A percentile compares a stretch with the other conserved stretches of the same genome.
Conservation (phyloP, 2,113 vertebrate species). For the Hippocampus mohnikei region DNA sequence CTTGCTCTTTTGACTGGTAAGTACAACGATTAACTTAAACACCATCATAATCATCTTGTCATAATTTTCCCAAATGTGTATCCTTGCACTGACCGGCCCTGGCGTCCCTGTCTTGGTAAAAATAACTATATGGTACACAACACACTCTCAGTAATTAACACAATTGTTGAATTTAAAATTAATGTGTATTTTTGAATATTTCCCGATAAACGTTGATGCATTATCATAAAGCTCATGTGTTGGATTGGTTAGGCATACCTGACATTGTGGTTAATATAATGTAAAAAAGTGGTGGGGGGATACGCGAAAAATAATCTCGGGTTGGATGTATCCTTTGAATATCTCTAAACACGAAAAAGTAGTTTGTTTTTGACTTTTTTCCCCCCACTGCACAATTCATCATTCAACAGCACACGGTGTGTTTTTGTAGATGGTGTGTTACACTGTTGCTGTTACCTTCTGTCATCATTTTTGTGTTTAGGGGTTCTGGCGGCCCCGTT, state of each 20-base stretch:
- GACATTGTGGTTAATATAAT: neutral
- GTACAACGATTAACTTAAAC: constrained; percentile 11
- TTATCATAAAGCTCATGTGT: neutral
- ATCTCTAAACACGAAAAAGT: neutral
- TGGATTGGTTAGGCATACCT: neutral
- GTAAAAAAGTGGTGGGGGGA: neutral
- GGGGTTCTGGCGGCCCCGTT: constrained; percentile 57
- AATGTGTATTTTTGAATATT: neutral
- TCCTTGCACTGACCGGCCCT: neutral
- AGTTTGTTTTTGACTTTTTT: neutral
- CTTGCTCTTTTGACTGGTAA: constrained; percentile 54
- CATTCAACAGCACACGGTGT: neutral
- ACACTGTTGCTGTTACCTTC: neutral
- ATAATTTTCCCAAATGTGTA: neutral
- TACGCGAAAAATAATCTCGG: neutral
- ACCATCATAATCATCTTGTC: neutral
- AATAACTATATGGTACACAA: neutral
- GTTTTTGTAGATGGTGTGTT: neutral
- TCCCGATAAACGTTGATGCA: neutral
- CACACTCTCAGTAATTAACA: neutral
- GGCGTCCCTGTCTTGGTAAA: neutral
- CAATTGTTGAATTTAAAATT: neutral
- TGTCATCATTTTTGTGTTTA: constrained; percentile 17
- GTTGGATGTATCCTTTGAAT: neutral
- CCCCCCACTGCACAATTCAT: neutral